These are phyloP conservation scores for Chironomus riparius DNA, from an alignment of 2,888 invertebrate genomes.

Conservation along the genomic window DNA sequence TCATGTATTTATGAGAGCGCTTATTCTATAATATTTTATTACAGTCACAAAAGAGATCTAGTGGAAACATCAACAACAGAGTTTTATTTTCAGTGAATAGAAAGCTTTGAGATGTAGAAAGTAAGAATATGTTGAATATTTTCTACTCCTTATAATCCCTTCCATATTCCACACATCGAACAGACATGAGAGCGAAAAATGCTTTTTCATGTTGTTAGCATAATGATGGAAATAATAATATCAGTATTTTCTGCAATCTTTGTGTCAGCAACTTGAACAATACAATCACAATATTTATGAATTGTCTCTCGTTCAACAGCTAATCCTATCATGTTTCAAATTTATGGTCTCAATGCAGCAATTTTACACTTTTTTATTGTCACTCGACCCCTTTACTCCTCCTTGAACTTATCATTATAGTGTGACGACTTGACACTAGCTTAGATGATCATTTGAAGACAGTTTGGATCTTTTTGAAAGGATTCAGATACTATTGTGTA, in stretches of 20 bases:
- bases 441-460: no score
- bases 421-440: no score
- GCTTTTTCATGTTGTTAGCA: slow-evolving; percentile 1
- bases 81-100: neutral
- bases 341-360: no score
- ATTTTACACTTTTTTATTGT: no score
- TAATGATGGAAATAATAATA: slow-evolving; percentile 16
- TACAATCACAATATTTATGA: slow-evolving; percentile 6
- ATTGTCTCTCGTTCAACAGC: neutral
- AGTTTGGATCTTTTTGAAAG: no score
- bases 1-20: slow-evolving; percentile 20
- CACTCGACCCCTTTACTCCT: no score
- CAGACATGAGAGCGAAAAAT: neutral
- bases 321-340: no score
- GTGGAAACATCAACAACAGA: neutral
- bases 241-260: neutral
- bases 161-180: neutral
- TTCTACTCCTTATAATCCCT: neutral
- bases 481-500: no score
- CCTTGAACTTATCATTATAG: no score
- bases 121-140: slow-evolving; percentile 10
- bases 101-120: neutral
- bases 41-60: neutral
- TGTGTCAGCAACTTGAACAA: neutral
- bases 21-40: slow-evolving; percentile 17